Percentiles rank a stretch among this genome's conserved stretches.
Evolutionary conservation across 2,797 vertebrate species (phyloP).

Genomic region (Okamejei kenojei): DNA sequence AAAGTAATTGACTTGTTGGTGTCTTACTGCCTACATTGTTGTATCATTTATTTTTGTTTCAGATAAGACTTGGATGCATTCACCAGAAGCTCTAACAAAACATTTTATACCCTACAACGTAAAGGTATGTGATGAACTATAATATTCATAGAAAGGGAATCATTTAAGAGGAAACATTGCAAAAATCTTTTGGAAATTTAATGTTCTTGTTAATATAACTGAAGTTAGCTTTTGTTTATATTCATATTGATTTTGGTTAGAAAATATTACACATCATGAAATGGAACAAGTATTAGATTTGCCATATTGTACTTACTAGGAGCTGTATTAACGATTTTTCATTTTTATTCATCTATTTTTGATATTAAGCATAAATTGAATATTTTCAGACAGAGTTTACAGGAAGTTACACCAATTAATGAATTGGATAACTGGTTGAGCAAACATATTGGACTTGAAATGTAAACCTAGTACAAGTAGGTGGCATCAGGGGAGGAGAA

Average conservation of each 20-base stretch:
- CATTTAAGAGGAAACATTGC: background rate
- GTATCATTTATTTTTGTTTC: constrained; percentile 51
- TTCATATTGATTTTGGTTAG: background rate
- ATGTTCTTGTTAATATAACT: background rate
- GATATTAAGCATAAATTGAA: background rate
- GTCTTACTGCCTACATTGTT: background rate
- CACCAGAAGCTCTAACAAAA: constrained; percentile 92
- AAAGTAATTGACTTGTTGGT: background rate
- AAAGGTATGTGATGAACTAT: constrained; percentile 69
- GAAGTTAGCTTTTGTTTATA: background rate
- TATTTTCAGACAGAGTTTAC: background rate
- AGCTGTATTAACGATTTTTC: background rate
- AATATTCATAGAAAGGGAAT: background rate
- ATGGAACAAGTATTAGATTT: background rate
- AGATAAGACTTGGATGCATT: constrained; percentile 99
- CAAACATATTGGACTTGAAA: background rate
- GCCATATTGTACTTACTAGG: background rate
- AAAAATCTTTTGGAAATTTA: background rate
- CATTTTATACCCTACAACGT: constrained; percentile 93
- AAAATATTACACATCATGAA: background rate
- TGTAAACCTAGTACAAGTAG: background rate
- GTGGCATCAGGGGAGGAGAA: background rate
- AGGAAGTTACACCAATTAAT: background rate
- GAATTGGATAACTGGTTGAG: background rate
- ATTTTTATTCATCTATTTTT: background rate